Percentiles rank a stretch among this genome's conserved stretches.
Conservation (phyloP, 2,113 vertebrate genomes). For the Ammodytes marinus region DNA sequence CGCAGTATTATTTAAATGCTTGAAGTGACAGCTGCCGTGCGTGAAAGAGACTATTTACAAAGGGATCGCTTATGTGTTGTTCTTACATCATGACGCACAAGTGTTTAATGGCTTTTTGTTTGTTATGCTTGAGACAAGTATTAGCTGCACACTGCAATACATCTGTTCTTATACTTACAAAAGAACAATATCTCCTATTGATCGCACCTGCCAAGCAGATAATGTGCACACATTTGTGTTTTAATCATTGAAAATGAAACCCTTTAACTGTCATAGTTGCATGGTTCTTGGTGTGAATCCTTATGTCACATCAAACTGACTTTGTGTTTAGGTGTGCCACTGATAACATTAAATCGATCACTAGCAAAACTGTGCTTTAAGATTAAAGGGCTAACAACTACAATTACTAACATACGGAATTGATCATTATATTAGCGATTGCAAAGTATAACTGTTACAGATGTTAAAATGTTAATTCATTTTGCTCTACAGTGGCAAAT, state of each 20-base stretch:
- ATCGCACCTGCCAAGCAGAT: background rate
- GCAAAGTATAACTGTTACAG: slow-evolving; percentile 45
- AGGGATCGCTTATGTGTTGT: slow-evolving; percentile 1
- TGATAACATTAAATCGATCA: background rate
- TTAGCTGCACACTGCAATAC: no score
- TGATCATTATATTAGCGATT: slow-evolving; percentile 25
- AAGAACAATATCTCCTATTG: background rate
- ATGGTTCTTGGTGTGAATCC: background rate
- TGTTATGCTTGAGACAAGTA: background rate
- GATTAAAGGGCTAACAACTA: background rate
- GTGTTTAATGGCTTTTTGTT: background rate
- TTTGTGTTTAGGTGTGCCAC: background rate
- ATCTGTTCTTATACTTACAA: background rate
- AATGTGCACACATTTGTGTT: background rate
- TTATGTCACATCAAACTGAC: background rate
- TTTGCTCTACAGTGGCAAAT: slow-evolving; percentile 12
- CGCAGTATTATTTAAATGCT: slow-evolving; percentile 6
- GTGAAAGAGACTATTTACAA: background rate
- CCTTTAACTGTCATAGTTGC: background rate
- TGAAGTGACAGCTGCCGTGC: slow-evolving; percentile 8
- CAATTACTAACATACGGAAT: background rate
- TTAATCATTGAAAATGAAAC: background rate
- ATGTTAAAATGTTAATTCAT: slow-evolving; percentile 50
- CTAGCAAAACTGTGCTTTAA: background rate
- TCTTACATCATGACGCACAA: background rate